Evolutionary conservation across 1,140 invertebrate genomes (phyloP).

Genomic region (Lamellibrachia luymesi): DNA sequence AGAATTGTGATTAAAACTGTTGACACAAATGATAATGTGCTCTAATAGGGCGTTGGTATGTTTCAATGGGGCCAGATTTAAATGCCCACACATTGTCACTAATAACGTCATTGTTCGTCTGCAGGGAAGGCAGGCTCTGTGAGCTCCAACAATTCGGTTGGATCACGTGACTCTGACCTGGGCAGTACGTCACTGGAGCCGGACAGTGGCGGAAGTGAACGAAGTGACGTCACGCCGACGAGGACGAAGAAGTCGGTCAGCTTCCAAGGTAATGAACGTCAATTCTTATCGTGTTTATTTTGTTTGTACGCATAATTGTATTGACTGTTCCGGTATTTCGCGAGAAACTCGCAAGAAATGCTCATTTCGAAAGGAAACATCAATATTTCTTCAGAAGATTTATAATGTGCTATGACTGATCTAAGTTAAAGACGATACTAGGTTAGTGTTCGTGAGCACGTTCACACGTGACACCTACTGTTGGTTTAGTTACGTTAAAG

Average conservation of each 20-base stretch:
- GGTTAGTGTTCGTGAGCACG: background rate
- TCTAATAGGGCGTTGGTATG: too few relatives aligned
- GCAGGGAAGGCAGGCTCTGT: background rate
- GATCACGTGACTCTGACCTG: background rate
- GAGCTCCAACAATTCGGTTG: background rate
- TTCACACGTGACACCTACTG: background rate
- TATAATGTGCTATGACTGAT: too few relatives aligned
- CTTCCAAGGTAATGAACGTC: background rate
- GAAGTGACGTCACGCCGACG: background rate
- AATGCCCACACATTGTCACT: background rate
- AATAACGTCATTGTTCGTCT: background rate
- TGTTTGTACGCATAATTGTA: background rate
- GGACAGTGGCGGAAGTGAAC: background rate
- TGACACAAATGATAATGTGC: too few relatives aligned
- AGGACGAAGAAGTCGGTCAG: background rate
- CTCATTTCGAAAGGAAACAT: too few relatives aligned
- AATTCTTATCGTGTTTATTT: background rate
- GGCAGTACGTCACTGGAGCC: background rate
- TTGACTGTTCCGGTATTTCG: background rate
- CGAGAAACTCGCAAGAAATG: too few relatives aligned
- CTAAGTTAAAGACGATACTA: background rate
- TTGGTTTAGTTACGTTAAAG: background rate
- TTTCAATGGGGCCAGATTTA: too few relatives aligned
- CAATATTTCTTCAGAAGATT: too few relatives aligned
- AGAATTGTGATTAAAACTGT: too few relatives aligned